Evolutionary conservation across 2,888 invertebrate genomes (phyloP), one percentile per base, ranked within the genome.

Genomic region (Schrankia costaestrigalis): DNA sequence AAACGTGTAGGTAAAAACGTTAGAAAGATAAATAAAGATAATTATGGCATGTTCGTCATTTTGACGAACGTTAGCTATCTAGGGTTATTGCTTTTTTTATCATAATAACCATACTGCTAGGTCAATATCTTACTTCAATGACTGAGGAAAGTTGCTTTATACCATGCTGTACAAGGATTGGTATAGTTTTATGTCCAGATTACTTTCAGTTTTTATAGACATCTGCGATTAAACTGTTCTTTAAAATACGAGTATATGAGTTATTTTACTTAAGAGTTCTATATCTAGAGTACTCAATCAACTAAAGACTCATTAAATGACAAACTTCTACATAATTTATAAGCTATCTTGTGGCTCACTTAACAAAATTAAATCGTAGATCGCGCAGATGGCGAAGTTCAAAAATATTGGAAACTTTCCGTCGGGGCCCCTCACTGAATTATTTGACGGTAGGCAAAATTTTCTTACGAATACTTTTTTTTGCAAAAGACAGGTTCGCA

Each of bases 321-420:
- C 46, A 46, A 58, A 55, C 47, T 58, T 57, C 32, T 54, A 38
- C 51, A 66, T 71, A 65, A 72, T 64, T 70, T 69, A 71, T 65
- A 60, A 65, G 53, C 55, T 52, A 45, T 54, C 51, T 54, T 51
- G 55, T 53, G 63, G 55, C 68, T 71, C 77, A 78, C 77, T 78
- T 75, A 69, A 68, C 71, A 58, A 71, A 76, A 77, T 78, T 75
- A 75, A 76, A 68, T 57, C 65, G 57, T 60, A 61, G 54, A 58
- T 56, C 56, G 50, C 54, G 51, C 49, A 62, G 59, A 63, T 64
- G 67, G 63, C 55, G 48, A 54, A 69, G 60, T 69, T 68, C 59
- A 56, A 62, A 68, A 74, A 74, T 71, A 68, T 66, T 60, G 61
- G 52, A 61, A 72, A 67, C 44, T 70, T 70, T 54, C 41, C 48